A percentile compares a stretch with the other conserved stretches of the same genome.
Conservation (phyloP, 2,797 vertebrate genomes). For the Anableps anableps region DNA sequence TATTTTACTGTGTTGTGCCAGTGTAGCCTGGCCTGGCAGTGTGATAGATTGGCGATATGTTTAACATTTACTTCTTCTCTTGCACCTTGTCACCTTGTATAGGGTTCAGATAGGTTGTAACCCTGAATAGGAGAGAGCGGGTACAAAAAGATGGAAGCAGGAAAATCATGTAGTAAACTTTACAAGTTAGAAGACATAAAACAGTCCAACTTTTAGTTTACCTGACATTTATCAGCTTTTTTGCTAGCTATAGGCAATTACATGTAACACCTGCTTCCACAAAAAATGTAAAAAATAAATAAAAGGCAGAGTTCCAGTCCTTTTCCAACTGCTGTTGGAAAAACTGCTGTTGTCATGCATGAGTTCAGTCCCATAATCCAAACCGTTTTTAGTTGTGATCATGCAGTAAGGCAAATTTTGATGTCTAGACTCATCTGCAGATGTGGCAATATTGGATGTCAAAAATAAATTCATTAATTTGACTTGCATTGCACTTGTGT, state of each 20-base stretch:
- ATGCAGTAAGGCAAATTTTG: background rate
- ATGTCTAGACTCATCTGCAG: background rate
- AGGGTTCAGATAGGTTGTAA: background rate
- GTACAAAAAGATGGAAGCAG: background rate
- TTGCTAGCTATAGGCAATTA: background rate
- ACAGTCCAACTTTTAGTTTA: constrained; percentile 5
- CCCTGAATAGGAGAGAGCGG: background rate
- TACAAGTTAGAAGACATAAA: background rate
- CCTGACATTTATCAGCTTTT: background rate
- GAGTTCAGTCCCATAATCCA: background rate
- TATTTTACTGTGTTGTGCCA: background rate
- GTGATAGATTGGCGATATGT: background rate
- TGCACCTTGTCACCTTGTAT: background rate
- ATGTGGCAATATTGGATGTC: background rate
- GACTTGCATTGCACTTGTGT: background rate
- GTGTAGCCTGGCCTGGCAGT: background rate
- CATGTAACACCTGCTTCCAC: background rate
- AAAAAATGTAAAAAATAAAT: background rate
- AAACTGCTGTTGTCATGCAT: background rate
- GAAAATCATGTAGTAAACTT: constrained; percentile 6
- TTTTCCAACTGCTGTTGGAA: background rate
- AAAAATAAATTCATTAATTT: background rate
- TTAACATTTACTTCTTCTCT: background rate
- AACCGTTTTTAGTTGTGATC: background rate
- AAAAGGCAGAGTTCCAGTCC: background rate